A percentile compares a stretch with the other conserved stretches of the same genome.
These are phyloP conservation scores for Drosophila watanabei DNA, from an alignment of 1,140 invertebrate species.

Conservation along the genomic window DNA sequence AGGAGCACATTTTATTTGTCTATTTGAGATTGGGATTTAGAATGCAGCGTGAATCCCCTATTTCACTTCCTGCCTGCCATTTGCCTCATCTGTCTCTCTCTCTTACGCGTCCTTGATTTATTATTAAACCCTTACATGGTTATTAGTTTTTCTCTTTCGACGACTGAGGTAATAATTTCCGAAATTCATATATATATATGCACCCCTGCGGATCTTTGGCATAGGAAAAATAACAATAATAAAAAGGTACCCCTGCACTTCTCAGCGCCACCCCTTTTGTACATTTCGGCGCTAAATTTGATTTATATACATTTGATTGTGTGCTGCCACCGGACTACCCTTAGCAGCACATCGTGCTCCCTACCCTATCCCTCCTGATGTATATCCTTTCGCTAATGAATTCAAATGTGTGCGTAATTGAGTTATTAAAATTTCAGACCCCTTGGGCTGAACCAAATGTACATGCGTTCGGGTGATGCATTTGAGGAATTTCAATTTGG, in stretches of 20 bases:
- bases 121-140: slow-evolving; percentile 81
- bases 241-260: slow-evolving; percentile 32
- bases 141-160: slow-evolving; percentile 72
- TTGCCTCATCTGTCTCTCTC: slow-evolving; percentile 2
- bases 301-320: slow-evolving; percentile 82
- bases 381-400: slow-evolving; percentile 72
- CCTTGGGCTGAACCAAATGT: slow-evolving; percentile 17
- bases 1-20: slow-evolving; percentile 57
- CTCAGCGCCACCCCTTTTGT: slow-evolving; percentile 46
- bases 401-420: slow-evolving; percentile 84
- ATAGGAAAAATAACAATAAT: slow-evolving; percentile 20
- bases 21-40: slow-evolving; percentile 67
- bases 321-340: slow-evolving; percentile 47
- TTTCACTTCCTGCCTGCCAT: slow-evolving; percentile 13
- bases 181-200: slow-evolving; percentile 39
- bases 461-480: neutral
- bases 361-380: slow-evolving; percentile 18
- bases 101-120: slow-evolving; percentile 64
- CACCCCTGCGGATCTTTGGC: slow-evolving; percentile 65
- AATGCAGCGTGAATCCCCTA: slow-evolving; percentile 21
- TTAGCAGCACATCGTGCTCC: slow-evolving; percentile 9
- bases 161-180: slow-evolving; percentile 72
- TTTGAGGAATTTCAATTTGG: slow-evolving; percentile 45
- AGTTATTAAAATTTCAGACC: slow-evolving; percentile 81
- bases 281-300: slow-evolving; percentile 79